Conservation (phyloP, 2,113 vertebrate species). For the Boleophthalmus pectinirostris region DNA sequence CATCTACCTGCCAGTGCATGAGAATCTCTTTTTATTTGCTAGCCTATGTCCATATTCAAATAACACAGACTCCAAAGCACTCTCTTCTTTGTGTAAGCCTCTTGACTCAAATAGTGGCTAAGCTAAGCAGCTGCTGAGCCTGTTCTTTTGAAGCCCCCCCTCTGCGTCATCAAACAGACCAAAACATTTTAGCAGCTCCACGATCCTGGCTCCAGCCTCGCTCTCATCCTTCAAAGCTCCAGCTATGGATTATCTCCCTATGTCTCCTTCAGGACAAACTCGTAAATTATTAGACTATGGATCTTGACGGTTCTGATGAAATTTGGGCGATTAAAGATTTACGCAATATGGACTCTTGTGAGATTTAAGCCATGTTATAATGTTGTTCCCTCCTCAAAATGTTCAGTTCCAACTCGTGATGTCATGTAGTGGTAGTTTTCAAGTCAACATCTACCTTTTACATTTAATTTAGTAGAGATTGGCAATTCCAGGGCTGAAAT, state of each 20-base stretch:
- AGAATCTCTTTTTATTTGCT: slow-evolving; percentile 16
- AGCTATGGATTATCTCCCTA: slow-evolving; percentile 56
- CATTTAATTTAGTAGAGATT: too few species aligned
- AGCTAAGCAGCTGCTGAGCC: slow-evolving; percentile 50
- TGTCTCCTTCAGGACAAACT: slow-evolving; percentile 36
- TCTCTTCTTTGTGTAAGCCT: slow-evolving; percentile 47
- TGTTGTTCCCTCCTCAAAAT: too few species aligned
- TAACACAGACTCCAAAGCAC: slow-evolving; percentile 21
- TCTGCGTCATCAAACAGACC: slow-evolving; percentile 53
- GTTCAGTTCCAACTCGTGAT: too few species aligned
- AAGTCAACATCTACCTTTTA: too few species aligned
- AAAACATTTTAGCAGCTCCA: slow-evolving; percentile 56
- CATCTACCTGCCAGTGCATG: not conserved
- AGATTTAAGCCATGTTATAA: too few species aligned
- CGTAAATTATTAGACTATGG: slow-evolving; percentile 57
- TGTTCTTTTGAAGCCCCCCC: slow-evolving; percentile 47
- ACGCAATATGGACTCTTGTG: too few species aligned
- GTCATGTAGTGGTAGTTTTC: too few species aligned
- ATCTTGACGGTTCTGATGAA: slow-evolving; percentile 22
- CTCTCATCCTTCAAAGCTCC: slow-evolving; percentile 70
- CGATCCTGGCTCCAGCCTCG: slow-evolving; percentile 40
- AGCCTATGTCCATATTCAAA: slow-evolving; percentile 17
- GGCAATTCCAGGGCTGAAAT: too few species aligned
- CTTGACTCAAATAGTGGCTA: slow-evolving; percentile 43
- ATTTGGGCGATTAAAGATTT: not conserved